Evolutionary conservation across 2,888 invertebrate genomes (phyloP).

Genomic region (Pandemis cinnamomeana): DNA sequence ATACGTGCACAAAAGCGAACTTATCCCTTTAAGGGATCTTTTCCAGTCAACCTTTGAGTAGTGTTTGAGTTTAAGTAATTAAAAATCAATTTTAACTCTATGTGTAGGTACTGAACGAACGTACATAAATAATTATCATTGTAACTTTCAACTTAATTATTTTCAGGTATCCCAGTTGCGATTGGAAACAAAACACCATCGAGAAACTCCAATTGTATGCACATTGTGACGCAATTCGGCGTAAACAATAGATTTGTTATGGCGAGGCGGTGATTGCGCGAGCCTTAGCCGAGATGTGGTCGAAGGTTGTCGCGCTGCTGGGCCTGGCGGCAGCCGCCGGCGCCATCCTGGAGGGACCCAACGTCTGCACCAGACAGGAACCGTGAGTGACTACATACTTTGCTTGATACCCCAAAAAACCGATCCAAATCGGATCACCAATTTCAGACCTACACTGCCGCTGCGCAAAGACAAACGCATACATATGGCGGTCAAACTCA

Average conservation of each 20-base stretch:
- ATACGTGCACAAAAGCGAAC: too few relatives aligned
- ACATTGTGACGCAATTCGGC: constrained; percentile 59
- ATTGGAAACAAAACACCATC: constrained; percentile 44
- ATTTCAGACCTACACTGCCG: too few relatives aligned
- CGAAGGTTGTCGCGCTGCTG: constrained; percentile 58
- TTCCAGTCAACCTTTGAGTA: too few relatives aligned
- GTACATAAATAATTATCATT: neutral
- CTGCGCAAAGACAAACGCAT: too few relatives aligned
- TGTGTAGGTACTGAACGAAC: too few relatives aligned
- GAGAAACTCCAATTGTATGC: constrained; percentile 56
- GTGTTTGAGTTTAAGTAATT: too few relatives aligned
- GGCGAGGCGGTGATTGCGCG: constrained; percentile 57
- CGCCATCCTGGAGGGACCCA: constrained; percentile 87
- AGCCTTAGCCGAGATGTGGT: constrained; percentile 68
- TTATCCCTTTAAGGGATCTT: too few relatives aligned
- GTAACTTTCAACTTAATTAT: neutral
- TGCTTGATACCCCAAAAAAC: neutral
- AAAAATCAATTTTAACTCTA: too few relatives aligned
- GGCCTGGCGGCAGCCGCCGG: constrained; percentile 56
- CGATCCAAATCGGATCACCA: neutral
- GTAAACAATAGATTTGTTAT: constrained; percentile 74
- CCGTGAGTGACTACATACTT: constrained; percentile 82
- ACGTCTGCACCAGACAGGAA: constrained; percentile 91
- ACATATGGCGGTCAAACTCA: too few relatives aligned
- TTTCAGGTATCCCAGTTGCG: constrained; percentile 26